A percentile compares a stretch with the other conserved stretches of the same genome.
Evolutionary conservation across 2,113 vertebrate species (phyloP).

Genomic region (Gobio gobio): DNA sequence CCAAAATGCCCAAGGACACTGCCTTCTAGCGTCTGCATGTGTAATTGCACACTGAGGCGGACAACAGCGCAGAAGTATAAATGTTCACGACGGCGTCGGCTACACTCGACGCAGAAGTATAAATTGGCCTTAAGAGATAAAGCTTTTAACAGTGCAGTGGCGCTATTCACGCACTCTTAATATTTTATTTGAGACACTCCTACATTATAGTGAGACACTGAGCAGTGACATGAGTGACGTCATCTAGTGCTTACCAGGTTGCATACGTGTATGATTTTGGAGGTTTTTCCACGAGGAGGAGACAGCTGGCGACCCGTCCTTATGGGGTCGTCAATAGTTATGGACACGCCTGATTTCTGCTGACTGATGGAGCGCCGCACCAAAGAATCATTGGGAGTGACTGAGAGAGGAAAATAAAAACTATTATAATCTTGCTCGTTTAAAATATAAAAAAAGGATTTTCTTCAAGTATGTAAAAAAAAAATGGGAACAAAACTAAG

Average conservation of each 20-base stretch:
- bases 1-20: no score
- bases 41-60: no score
- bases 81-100: no score
- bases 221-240: background rate
- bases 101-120: no score
- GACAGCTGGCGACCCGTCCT: constrained; percentile 81
- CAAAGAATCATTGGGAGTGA: constrained; percentile 83
- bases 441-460: background rate
- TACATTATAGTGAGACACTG: background rate
- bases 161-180: background rate
- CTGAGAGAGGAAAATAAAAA: constrained; percentile 62
- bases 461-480: background rate
- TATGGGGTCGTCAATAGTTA: constrained; percentile 89
- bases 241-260: constrained; percentile 81
- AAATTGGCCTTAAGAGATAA: no score
- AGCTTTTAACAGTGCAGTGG: background rate
- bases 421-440: background rate
- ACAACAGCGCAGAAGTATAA: no score
- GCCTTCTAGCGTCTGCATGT: no score
- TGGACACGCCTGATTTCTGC: constrained; percentile 86
- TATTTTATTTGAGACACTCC: background rate
- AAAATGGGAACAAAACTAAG: background rate
- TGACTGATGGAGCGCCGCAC: constrained; percentile 90
- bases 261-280: constrained; percentile 87
- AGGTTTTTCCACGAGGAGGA: constrained; percentile 82